A percentile compares a stretch with the other conserved stretches of the same genome.
These are phyloP conservation scores for Notoglanidium macrostoma DNA, from an alignment of 2,797 vertebrate genomes.

Conservation along the genomic window DNA sequence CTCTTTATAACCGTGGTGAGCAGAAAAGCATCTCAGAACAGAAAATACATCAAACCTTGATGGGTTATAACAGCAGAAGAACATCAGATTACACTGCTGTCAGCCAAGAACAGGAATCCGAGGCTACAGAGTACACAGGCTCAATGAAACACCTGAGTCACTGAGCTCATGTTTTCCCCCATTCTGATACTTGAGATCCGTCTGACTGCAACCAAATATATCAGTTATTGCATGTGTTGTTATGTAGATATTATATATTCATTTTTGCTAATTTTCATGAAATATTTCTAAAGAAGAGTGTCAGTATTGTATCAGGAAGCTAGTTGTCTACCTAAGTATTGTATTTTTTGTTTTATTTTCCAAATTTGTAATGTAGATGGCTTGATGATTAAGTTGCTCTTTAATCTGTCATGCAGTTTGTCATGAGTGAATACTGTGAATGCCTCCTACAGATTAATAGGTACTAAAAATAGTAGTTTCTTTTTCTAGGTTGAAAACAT, in stretches of 20 bases:
- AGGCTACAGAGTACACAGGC: not conserved
- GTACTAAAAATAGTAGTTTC: conserved; percentile 2
- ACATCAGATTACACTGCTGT: not conserved
- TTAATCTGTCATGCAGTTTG: conserved; percentile 2
- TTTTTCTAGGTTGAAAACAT: not conserved
- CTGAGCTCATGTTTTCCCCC: not conserved
- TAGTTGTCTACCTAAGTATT: not conserved
- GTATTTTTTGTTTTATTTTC: not conserved
- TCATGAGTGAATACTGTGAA: not conserved
- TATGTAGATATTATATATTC: not conserved
- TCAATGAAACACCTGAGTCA: not conserved
- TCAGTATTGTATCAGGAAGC: not conserved
- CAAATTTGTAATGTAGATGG: not conserved
- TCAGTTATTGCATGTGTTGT: not conserved
- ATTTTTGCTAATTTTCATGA: not conserved
- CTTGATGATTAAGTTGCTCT: not conserved
- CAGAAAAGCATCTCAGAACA: not conserved
- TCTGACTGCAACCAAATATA: not conserved
- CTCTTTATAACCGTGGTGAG: not conserved
- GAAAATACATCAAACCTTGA: not conserved
- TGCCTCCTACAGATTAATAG: not conserved
- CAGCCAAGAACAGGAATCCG: not conserved
- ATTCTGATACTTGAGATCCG: not conserved
- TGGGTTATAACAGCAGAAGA: not conserved
- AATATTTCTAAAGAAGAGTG: not conserved